Evolutionary conservation across 30 jellyfish, hydroid and myxozoan species (phyloP), one percentile per base, ranked within the genome.

Genomic region (Cassiopea andromeda): DNA sequence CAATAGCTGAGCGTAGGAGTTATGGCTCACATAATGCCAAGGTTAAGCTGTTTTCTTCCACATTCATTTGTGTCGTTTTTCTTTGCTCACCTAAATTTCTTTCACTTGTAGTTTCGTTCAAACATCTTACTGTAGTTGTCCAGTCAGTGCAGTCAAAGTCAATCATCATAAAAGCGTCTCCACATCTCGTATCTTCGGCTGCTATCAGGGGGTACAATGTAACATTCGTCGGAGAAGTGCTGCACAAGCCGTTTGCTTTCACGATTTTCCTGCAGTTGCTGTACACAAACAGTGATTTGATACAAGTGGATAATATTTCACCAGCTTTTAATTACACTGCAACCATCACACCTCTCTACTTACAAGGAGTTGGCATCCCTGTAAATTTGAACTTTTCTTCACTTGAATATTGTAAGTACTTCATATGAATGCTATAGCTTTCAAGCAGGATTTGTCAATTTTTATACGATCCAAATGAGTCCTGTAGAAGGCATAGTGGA

Each of bases 321-420:
- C 90, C 90, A 10, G 64, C n/a, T 60, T 81, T 45, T 27, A 45
- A 8, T 38, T 81, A 61, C 90, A 81, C 50, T 9, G 72, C 47
- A 7, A 81, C 47, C 27, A 73, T 81, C 1, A 16, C 18, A 17
- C 90, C 90, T 1, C 64, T 81, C 15, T 81, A 54, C 54, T 1
- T 67, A 15, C 90, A 69, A 66, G 90, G 82, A 27, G 48, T 57
- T 67, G 90, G 90, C 9, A 2, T 3, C 13, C 82, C 90, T 12
- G 18, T 57, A 13, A 7, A 46, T 14, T n/a, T 69, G 44, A 6
- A 16, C 18, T 81, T 81, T 67, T 7, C 44, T 14, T 58, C 90
- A 1, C 73, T 46, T 73, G 82, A 81, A 64, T 19, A 49, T 73
- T 4, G 90, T 81, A 81, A 67, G 90, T 67, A 3, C 38, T 1